These are phyloP conservation scores for Odontothrips loti DNA, from an alignment of 2,888 invertebrate species.

Conservation along the genomic window DNA sequence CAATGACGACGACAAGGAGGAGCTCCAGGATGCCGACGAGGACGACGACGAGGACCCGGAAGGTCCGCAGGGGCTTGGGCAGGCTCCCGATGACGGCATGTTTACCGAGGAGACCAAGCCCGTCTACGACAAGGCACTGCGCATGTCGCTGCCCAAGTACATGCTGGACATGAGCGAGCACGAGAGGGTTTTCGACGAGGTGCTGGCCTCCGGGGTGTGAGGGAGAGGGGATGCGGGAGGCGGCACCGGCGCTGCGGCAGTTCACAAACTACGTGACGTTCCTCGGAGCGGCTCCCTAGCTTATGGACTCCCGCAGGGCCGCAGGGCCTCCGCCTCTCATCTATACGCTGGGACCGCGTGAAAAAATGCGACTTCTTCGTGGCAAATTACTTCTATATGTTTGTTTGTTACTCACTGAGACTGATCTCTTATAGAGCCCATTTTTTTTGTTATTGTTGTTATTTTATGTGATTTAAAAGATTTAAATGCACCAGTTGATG, in stretches of 20 bases:
- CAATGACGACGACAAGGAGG: conserved; percentile 41
- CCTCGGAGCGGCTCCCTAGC: not conserved
- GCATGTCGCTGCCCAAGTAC: conserved; percentile 61
- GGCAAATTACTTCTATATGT: not conserved
- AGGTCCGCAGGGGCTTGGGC: conserved; percentile 37
- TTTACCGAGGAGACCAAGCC: conserved; percentile 64
- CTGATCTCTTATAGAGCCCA: conserved; percentile 21
- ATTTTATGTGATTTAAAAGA: not conserved
- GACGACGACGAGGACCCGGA: conserved; percentile 41
- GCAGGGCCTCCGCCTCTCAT: no score
- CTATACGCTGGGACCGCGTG: no score
- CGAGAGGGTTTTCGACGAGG: conserved; percentile 62
- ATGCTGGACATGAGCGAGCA: conserved; percentile 65
- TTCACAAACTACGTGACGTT: no score
- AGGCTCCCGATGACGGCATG: conserved; percentile 52
- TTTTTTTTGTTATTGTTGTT: not conserved
- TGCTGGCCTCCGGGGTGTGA: conserved; percentile 33
- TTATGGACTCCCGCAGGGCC: not conserved
- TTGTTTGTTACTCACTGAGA: conserved; percentile 18
- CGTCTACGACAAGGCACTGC: conserved; percentile 59
- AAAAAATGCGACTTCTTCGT: no score
- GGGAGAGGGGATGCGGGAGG: no score
- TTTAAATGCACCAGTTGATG: not conserved
- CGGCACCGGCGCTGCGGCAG: no score
- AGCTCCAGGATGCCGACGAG: conserved; percentile 39